Evolutionary conservation across 2,113 vertebrate species (phyloP).

Genomic region (Azemiops feae): DNA sequence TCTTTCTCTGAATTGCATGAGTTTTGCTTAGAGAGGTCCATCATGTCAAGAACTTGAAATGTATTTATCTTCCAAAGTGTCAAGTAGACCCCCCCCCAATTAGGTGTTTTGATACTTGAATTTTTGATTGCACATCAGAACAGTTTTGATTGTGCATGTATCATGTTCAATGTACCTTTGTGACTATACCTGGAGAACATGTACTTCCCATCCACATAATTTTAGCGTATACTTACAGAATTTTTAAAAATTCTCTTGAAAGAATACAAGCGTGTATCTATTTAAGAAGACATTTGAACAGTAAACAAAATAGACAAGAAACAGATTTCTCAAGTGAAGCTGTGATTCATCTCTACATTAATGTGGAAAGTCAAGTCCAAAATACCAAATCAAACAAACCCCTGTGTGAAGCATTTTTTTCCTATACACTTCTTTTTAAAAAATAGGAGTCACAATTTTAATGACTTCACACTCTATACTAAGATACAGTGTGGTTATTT

Average conservation of each 20-base stretch:
- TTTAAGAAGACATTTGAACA: background rate
- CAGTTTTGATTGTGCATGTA: background rate
- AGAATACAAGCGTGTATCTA: background rate
- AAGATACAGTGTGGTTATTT: background rate
- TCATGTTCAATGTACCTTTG: background rate
- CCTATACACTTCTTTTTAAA: background rate
- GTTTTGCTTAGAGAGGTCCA: too few species aligned
- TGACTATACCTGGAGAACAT: background rate
- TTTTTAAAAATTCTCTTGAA: background rate
- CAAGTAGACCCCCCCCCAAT: background rate
- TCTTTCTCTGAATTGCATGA: background rate
- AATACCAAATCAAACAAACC: background rate
- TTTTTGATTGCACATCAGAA: background rate
- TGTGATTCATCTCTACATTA: background rate
- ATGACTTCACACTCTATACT: background rate
- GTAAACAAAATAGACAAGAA: background rate
- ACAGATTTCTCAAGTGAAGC: background rate
- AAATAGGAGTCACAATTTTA: background rate
- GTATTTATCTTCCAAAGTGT: background rate
- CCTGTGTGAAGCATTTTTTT: background rate
- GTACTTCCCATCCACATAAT: background rate
- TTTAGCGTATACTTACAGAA: background rate
- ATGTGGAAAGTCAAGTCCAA: background rate
- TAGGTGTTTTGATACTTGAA: background rate
- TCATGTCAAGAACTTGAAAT: background rate